A percentile compares a stretch with the other conserved stretches of the same genome.
phyloP scores from a whole-genome alignment of 2,888 invertebrate genomes.

The Drosophila ustulata region DNA sequence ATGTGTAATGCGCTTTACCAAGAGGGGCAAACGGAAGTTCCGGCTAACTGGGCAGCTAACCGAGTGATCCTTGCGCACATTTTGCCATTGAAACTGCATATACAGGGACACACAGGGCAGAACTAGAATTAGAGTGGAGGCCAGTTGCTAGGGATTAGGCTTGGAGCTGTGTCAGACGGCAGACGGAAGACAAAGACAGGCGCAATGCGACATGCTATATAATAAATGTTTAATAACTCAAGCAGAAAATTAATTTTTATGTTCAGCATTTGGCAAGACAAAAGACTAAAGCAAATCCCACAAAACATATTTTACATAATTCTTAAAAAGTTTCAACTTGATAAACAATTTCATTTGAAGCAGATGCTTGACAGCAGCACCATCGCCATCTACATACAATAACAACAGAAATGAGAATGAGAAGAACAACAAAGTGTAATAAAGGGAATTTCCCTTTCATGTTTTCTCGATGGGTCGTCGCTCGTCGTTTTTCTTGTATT shows the following conservation, averaged over 20 bases:
- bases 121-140: neutral
- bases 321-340: constrained; percentile 67
- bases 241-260: constrained; percentile 71
- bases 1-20: constrained; percentile 57
- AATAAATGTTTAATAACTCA: constrained; percentile 67
- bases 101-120: neutral
- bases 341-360: constrained; percentile 78
- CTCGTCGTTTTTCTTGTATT: constrained; percentile 32
- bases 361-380: constrained; percentile 57
- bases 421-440: constrained; percentile 61
- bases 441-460: constrained; percentile 78
- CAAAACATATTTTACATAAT: constrained; percentile 79
- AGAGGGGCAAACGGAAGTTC: constrained; percentile 45
- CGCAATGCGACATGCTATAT: constrained; percentile 29
- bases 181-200: constrained; percentile 9
- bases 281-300: constrained; percentile 38
- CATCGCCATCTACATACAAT: constrained; percentile 22
- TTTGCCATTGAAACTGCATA: constrained; percentile 38
- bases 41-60: constrained; percentile 40
- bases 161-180: constrained; percentile 15
- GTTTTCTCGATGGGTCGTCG: constrained; percentile 54
- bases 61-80: constrained; percentile 46
- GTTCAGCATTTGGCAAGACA: constrained; percentile 38
- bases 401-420: constrained; percentile 28
- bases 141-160: constrained; percentile 66